Base-by-base conservation (phyloP, 2,888 invertebrate genomes). In the Dilophus febrilis region DNA sequence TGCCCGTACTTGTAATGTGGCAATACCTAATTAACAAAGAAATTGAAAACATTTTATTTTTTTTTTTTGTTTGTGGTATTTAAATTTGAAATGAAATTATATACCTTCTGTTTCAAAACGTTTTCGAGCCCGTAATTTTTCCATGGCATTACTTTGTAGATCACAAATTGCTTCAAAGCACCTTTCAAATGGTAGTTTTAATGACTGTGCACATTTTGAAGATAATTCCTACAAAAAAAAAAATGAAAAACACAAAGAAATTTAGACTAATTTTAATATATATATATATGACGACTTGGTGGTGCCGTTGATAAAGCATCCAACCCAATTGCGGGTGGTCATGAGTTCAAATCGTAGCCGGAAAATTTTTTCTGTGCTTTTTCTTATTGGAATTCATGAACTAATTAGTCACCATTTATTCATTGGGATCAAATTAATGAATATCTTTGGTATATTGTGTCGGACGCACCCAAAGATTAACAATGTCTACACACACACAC, bases 1-100 rank as follows among this genome's bases (percentile, higher is more conserved):
- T 2, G 77, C 66, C 47, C 77, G 75, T 1, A 86, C 65, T 54
- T 76, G 73, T 18, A 87, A 59, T 0, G 80, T 77, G 1, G 85
- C 84, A 38, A 77, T 51, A 2, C 85, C 84, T 57, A 7, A 0
- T 44, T 5, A 16, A 27, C 3, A n/a, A 3, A 34, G 10, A 16
- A 32, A 40, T 37, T 34, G 4, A 8, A 12, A 34, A 12, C 17
- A 34, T 18, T 36, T 36, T n/a, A 10, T 27, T 8, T 5, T 36
- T 26, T 13, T 22, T 26, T 22, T 34, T 14, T 7, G 12, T 26
- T 29, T 4, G 11, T 6, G 17, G 8, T 26, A 18, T 11, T 22
- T 14, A 6, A 40, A 26, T 3, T 22, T 22, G 32, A 41, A 22
- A 22, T 6, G 22, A 22, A 22, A 22, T n/a, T 7, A 7, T 28